These are phyloP conservation scores for Cochlearius cochlearius DNA, from an alignment of 2,113 vertebrate species.

Conservation along the genomic window DNA sequence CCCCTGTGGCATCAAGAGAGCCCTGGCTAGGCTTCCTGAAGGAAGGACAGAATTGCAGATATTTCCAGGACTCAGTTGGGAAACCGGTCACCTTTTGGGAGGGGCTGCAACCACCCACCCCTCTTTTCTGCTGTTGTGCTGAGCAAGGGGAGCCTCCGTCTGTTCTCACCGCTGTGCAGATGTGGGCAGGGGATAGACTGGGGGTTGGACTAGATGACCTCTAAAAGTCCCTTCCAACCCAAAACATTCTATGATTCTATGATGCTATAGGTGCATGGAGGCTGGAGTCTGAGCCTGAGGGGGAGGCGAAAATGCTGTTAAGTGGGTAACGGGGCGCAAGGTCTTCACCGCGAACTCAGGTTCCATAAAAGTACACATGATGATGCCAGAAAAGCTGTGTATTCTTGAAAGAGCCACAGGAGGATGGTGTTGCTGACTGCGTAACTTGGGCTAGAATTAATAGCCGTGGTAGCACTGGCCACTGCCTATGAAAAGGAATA, in stretches of 20 bases:
- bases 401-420: not conserved
- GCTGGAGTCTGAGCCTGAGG: not conserved
- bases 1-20: not conserved
- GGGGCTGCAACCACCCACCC: not conserved
- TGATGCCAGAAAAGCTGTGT: not conserved
- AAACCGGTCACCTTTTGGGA: not conserved
- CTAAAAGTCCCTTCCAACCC: too few species aligned
- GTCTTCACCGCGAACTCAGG: not conserved
- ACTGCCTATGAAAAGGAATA: not conserved
- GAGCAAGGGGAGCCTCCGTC: not conserved
- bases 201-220: too few species aligned
- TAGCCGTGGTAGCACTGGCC: not conserved
- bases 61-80: not conserved
- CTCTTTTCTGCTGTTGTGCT: not conserved
- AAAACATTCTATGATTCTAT: too few species aligned
- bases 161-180: not conserved
- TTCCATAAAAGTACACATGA: not conserved
- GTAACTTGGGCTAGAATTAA: not conserved
- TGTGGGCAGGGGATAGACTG: not conserved
- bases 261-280: not conserved
- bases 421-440: not conserved
- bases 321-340: not conserved
- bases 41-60: not conserved
- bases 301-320: not conserved
- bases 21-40: not conserved